Evolutionary conservation across 2,888 invertebrate species (phyloP).

Genomic region (Syrphus vitripennis): DNA sequence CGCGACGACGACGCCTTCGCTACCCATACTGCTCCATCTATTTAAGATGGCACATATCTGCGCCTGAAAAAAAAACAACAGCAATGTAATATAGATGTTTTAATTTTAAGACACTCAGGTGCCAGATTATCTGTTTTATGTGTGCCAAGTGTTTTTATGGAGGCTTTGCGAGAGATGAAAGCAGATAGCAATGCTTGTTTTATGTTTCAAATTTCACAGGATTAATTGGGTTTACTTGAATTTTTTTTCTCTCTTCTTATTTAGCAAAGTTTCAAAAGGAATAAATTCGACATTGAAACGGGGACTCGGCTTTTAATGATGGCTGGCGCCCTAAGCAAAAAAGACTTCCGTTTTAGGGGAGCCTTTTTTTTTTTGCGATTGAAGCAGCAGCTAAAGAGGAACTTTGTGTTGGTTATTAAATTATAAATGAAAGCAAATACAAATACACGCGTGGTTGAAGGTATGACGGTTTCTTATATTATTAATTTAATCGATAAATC

Average conservation of each 20-base stretch:
- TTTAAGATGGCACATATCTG: background rate
- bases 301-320: constrained; percentile 7
- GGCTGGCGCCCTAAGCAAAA: constrained; percentile 1
- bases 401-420: constrained; percentile 14
- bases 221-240: constrained; percentile 66
- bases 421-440: constrained; percentile 18
- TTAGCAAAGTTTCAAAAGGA: constrained; percentile 38
- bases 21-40: background rate
- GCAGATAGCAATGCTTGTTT: constrained; percentile 35
- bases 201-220: constrained; percentile 60
- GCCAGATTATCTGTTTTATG: constrained; percentile 70
- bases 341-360: background rate
- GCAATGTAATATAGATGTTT: constrained; percentile 59
- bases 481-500: constrained; percentile 10
- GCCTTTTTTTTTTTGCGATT: background rate
- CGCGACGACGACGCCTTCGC: too few relatives aligned
- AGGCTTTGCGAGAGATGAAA: constrained; percentile 11
- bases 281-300: constrained; percentile 21
- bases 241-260: background rate
- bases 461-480: background rate
- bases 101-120: constrained; percentile 71
- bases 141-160: constrained; percentile 66
- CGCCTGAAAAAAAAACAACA: background rate
- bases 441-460: constrained; percentile 4
- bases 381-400: background rate